Evolutionary conservation across 2,797 vertebrate species (phyloP), one percentile per base, ranked within the genome.

Genomic region (Loriculus beryllinus): DNA sequence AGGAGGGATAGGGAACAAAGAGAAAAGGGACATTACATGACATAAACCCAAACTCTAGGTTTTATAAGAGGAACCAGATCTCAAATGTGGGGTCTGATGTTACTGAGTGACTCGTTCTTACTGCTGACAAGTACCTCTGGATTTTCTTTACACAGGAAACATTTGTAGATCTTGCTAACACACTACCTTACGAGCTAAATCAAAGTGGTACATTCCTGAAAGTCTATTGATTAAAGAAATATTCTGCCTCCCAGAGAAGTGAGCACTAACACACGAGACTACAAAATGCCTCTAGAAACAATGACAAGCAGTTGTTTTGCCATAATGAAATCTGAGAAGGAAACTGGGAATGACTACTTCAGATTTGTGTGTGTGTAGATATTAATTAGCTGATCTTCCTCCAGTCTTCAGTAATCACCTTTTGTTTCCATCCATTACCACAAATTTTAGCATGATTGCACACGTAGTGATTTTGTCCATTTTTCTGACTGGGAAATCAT

Each of bases 301-400:
- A 70, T 11, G 17, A 67, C 16, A 63, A 82, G 82, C 5, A 19
- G 47, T 42, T 47, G 15, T 31, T 90, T 52, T 64, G 42, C 28
- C 37, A 10, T 69, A 88, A 86, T 64, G 37, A 83, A 72, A 90
- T 93, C 49, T 79, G 45, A 49, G 74, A 84, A 90, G 77, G 82
- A 90, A 96, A 90, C 17, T 45, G 37, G 63, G 42, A 91, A 57
- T 57, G 60, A 92, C 90, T 77, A 90, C 42, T 62, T 79, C 52
- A 68, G 33, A 43, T 69, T 62, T 57, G 8, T 52, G 43, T 25
- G 42, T 33, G 8, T 51, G 56, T 3, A 56, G 33, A 25, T 71
- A 81, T 8, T 52, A 69, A 84, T 69, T 35, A 86, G 35, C 52
- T 62, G 52, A 42, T 86, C 77, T 92, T 86, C 39, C 62, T 93